Percentiles rank a stretch among this genome's conserved stretches.
Evolutionary conservation across 2,888 invertebrate genomes (phyloP).

Genomic region (Hypomecis atomaria): DNA sequence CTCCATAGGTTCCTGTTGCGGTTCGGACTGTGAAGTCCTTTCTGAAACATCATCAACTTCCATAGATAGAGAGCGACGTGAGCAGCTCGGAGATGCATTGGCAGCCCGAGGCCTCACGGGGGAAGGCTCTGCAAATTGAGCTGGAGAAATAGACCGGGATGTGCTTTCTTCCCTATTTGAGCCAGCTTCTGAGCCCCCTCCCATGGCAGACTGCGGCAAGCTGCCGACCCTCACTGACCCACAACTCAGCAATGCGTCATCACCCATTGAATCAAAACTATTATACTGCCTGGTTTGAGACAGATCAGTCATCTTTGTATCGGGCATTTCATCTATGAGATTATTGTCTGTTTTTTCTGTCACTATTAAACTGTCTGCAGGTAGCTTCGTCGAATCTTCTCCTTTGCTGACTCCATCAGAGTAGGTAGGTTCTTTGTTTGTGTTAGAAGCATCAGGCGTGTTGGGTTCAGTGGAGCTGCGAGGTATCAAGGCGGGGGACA

Average conservation of each 20-base stretch:
- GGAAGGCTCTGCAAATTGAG: constrained; percentile 78
- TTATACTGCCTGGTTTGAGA: constrained; percentile 80
- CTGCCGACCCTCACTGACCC: constrained; percentile 75
- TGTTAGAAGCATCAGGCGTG: constrained; percentile 64
- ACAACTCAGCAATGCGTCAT: constrained; percentile 76
- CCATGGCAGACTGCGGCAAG: constrained; percentile 70
- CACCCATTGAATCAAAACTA: constrained; percentile 81
- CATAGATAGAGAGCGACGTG: constrained; percentile 77
- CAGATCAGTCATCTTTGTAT: constrained; percentile 82
- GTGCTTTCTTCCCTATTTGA: constrained; percentile 74
- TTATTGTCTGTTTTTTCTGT: constrained; percentile 79
- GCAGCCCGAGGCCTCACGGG: constrained; percentile 69
- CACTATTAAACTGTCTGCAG: constrained; percentile 77
- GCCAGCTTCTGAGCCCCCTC: constrained; percentile 63
- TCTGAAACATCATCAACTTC: constrained; percentile 80
- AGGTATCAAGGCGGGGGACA: constrained; percentile 59
- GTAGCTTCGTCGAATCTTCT: constrained; percentile 73
- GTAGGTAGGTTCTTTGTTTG: constrained; percentile 72
- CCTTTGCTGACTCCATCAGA: constrained; percentile 69
- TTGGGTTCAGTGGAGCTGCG: constrained; percentile 65
- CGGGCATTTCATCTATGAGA: constrained; percentile 80
- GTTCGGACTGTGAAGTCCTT: constrained; percentile 75
- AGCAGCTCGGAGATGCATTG: constrained; percentile 78
- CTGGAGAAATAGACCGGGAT: constrained; percentile 76
- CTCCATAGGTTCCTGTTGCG: constrained; percentile 78